Evolutionary conservation across 2,888 invertebrate species (phyloP), one percentile per base, ranked within the genome.

Genomic region (Pogonocherus hispidulus): DNA sequence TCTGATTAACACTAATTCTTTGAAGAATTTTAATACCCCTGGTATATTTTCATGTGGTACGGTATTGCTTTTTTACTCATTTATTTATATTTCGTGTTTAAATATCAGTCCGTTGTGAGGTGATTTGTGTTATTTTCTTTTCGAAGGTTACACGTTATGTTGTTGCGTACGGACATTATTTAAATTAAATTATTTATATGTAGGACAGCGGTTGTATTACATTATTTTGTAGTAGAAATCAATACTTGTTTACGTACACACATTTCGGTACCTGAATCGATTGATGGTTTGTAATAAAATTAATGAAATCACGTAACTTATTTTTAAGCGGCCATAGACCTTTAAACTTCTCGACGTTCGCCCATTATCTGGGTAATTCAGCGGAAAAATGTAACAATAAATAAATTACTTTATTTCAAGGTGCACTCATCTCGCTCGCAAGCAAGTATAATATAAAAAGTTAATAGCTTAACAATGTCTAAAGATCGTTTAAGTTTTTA

Each of bases 381-480:
- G 47, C 52, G 69, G 66, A 66, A 70, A 70, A 67, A 67, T 63
- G 55, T 52, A 54, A 63, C 56, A 63, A 68, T 49, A 23, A 65
- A 56, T 63, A n/a, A 32, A 23, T 41, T 46, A 14, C 57, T 66
- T 56, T 49, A 59, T 62, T 57, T 57, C 52, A 14, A 51, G 11
- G 41, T 56, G 8, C 44, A 41, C 56, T 41, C 37, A 44, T 22
- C 56, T 51, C 37, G 18, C 14, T 35, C 2, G 9, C 14, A 62
- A 32, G 46, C 23, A 35, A 62, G 20, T 16, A 57, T 19, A 20
- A 14, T 14, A 23, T 16, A 71, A 74, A 73, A 74, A 76, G 71
- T 74, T 76, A 77, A 77, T 74, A 73, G 74, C 75, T 71, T 75
- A 75, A 76, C 73, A 73, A 77, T 74, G 71, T 60, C 76, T 69